A percentile compares a stretch with the other conserved stretches of the same genome.
phyloP scores from a whole-genome alignment of 2,888 invertebrate genomes.

The Mimumesa dahlbomi region DNA sequence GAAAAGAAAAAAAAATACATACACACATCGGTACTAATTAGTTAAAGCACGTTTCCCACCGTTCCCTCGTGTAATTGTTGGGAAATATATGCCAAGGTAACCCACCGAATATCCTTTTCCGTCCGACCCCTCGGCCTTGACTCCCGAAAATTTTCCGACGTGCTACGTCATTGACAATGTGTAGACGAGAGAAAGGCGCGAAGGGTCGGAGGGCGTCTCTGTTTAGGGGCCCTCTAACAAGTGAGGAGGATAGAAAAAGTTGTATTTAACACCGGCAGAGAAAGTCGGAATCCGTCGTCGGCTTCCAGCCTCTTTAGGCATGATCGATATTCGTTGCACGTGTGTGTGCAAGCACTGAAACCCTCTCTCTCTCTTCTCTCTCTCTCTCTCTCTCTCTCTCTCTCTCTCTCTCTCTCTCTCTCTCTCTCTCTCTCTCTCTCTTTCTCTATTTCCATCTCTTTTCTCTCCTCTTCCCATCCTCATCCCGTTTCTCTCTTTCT shows the following conservation, averaged over 20 bases:
- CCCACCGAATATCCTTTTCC: neutral
- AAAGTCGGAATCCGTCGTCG: conserved; percentile 44
- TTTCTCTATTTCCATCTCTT: neutral
- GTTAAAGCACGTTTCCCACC: too few relatives aligned
- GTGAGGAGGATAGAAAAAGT: conserved; percentile 3
- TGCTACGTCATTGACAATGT: neutral
- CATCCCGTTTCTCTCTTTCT: too few relatives aligned
- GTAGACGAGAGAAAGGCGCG: neutral
- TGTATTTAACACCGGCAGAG: conserved; percentile 8
- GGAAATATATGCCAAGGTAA: conserved; percentile 23
- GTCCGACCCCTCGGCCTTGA: conserved; percentile 6
- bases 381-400: neutral
- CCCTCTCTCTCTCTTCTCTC: conserved; percentile 25
- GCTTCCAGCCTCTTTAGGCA: conserved; percentile 62
- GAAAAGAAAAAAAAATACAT: too few relatives aligned
- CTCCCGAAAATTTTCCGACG: conserved; percentile 7
- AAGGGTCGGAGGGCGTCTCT: neutral
- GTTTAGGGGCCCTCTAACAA: neutral
- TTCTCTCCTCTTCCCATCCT: too few relatives aligned
- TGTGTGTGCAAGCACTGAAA: conserved; percentile 53
- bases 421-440: conserved; percentile 3
- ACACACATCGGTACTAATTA: too few relatives aligned
- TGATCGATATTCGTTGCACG: conserved; percentile 69
- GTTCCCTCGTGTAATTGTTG: too few relatives aligned
- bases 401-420: neutral